Conservation (phyloP, 1,140 invertebrate species). For the Pinna nobilis region DNA sequence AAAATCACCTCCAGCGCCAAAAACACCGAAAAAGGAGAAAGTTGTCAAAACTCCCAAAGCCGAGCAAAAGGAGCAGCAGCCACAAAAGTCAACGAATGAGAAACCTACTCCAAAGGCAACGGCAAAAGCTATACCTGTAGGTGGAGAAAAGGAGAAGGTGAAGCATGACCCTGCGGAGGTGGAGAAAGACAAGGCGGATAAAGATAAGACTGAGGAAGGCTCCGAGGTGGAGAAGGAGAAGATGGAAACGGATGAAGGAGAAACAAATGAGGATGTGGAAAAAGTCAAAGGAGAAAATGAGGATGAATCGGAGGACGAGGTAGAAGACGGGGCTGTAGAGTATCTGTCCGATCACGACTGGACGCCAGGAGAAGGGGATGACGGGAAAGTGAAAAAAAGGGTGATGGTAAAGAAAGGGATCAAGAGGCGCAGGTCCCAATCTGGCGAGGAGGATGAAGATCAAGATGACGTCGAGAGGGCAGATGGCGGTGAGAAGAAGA, state of each 20-base stretch:
- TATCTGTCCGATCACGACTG: not conserved
- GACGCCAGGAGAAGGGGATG: not conserved
- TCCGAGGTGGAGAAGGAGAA: not conserved
- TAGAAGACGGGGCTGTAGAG: slow-evolving; percentile 3
- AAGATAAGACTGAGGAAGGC: not conserved
- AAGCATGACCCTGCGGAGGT: not conserved
- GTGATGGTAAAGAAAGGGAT: not conserved
- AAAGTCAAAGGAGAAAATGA: slow-evolving; percentile 14
- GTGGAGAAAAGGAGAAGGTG: not conserved
- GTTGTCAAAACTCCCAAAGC: not conserved
- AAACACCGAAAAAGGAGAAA: not conserved
- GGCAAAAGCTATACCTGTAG: not conserved
- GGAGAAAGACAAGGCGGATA: not conserved
- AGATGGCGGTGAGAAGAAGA: not conserved
- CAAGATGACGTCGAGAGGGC: slow-evolving; percentile 4
- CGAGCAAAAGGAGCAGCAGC: not conserved
- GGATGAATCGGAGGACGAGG: slow-evolving; percentile 15
- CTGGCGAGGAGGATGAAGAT: slow-evolving; percentile 19
- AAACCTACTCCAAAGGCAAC: not conserved
- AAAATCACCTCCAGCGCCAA: not conserved
- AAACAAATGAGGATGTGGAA: slow-evolving; percentile 13
- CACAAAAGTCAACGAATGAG: not conserved
- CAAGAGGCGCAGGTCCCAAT: too few species aligned
- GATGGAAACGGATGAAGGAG: not conserved
- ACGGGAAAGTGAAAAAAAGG: not conserved